These are phyloP conservation scores for Loriculus beryllinus DNA, from an alignment of 2,797 vertebrate genomes.

Conservation along the genomic window DNA sequence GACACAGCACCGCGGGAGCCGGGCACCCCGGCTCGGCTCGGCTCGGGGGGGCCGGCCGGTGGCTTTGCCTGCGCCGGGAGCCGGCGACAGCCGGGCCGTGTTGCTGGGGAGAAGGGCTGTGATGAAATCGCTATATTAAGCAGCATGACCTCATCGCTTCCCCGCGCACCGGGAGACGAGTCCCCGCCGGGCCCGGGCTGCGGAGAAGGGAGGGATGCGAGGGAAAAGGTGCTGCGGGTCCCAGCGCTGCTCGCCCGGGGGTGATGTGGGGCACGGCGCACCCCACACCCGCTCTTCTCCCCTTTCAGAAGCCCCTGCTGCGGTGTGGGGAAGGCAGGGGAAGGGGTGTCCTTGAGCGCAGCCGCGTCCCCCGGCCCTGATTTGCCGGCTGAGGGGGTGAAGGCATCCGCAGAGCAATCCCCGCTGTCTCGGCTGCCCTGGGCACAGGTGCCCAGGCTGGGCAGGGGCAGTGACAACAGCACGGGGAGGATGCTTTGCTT, in stretches of 20 bases:
- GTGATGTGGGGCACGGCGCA: background rate
- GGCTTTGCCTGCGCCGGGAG: conserved; percentile 9
- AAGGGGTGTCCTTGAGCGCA: background rate
- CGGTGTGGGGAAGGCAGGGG: background rate
- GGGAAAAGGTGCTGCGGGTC: background rate
- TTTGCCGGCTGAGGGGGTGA: background rate
- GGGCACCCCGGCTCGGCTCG: background rate
- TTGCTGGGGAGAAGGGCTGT: conserved; percentile 67
- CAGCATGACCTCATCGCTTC: conserved; percentile 72
- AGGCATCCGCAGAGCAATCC: background rate
- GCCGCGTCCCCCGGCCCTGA: background rate
- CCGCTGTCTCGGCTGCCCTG: fast-evolving
- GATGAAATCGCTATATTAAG: conserved; percentile 72
- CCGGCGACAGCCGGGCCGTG: conserved; percentile 38
- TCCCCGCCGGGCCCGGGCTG: background rate
- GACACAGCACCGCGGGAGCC: background rate
- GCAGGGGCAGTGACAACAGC: background rate
- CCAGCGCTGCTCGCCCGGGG: background rate
- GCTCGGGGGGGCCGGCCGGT: background rate
- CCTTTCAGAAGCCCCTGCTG: background rate
- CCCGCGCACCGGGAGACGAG: conserved; percentile 53
- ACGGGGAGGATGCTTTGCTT: background rate
- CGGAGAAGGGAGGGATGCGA: background rate
- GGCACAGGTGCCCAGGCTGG: background rate
- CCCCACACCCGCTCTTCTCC: background rate